Conservation (phyloP, 2,888 invertebrate genomes). For the Megastigmus dorsalis region DNA sequence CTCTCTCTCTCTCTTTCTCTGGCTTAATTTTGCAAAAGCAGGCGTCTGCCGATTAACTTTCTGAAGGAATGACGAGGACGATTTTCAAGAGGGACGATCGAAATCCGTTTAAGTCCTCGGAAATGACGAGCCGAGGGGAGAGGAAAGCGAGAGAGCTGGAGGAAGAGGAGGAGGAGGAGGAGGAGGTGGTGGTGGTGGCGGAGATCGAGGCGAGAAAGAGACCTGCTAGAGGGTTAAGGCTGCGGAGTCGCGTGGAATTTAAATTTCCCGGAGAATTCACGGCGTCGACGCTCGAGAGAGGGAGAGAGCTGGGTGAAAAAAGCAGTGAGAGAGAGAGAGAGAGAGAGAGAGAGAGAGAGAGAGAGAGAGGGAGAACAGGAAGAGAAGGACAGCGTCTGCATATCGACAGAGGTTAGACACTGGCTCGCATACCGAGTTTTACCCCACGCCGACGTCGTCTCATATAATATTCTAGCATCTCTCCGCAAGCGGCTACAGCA, state of each 20-base stretch:
- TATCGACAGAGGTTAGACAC: constrained; percentile 63
- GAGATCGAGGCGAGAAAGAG: constrained; percentile 44
- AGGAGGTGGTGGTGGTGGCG: too few relatives aligned
- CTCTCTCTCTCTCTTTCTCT: too few relatives aligned
- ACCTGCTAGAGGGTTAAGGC: constrained; percentile 19
- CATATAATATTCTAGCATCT: constrained; percentile 36
- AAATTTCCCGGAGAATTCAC: constrained; percentile 63
- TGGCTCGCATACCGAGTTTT: constrained; percentile 62
- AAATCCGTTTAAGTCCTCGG: constrained; percentile 60
- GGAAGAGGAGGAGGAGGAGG: too few relatives aligned
- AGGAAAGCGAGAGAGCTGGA: too few relatives aligned
- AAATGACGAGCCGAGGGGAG: too few relatives aligned
- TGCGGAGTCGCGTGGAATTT: constrained; percentile 62
- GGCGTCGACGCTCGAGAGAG: background rate
- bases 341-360: constrained; percentile 43
- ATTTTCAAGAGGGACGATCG: constrained; percentile 48
- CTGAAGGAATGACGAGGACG: background rate
- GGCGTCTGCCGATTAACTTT: constrained; percentile 21
- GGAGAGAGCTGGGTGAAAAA: too few relatives aligned
- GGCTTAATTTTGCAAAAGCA: constrained; percentile 36
- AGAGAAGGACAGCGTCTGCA: constrained; percentile 63
- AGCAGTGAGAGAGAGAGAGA: constrained; percentile 31
- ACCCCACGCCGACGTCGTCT: background rate
- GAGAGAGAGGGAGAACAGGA: constrained; percentile 54
- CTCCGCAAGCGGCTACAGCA: constrained; percentile 55